Evolutionary conservation across 2,888 invertebrate genomes (phyloP), one percentile per base, ranked within the genome.

Genomic region (Ophioninae sp.): DNA sequence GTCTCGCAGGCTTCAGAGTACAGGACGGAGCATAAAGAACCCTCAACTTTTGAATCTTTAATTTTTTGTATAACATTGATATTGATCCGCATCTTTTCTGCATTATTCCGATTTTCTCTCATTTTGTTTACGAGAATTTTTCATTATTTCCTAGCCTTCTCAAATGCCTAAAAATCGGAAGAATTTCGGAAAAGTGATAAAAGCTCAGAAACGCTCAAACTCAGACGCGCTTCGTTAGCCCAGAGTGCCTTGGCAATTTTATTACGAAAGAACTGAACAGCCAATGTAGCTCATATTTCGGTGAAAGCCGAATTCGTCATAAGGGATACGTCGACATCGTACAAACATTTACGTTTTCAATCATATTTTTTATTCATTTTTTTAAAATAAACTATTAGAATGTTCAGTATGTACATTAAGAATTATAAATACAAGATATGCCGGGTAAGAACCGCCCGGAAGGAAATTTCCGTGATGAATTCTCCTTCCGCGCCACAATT

Each of bases 391-490:
- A 90, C 88, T 87, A 84, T 88, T 86, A 86, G 84, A 88, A 87
- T 89, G 83, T 86, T 87, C 86, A 87, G 84, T 88, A 90, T 90
- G 87, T 88, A 90, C 89, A 81, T 81, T 82, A 64, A 56, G 67
- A 86, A 86, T 89, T 89, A 90, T 89, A 73, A 88, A 88, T 89
- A 90, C 90, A 89, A 89, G 88, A 89, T 88, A 87, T 85, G 87
- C 88, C 87, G 82, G 81, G 41, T 84, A 63, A 72, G 76, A 81
- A 69, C 73, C 81, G 77, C 75, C 67, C 79, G 22, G 75, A 76
- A 68, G 76, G 79, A 81, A 81, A 84, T 56, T 75, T 64, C 65
- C 56, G 78, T 71, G 51, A 73, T 58, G 20, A 67, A 51, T 72
- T 61, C 72, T 1, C 56, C 56, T 22, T 20, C 20, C 17, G 23